These are phyloP conservation scores for Turritopsis rubra DNA, from an alignment of 30 jellyfish, hydroid and myxozoan genomes.

Conservation along the genomic window DNA sequence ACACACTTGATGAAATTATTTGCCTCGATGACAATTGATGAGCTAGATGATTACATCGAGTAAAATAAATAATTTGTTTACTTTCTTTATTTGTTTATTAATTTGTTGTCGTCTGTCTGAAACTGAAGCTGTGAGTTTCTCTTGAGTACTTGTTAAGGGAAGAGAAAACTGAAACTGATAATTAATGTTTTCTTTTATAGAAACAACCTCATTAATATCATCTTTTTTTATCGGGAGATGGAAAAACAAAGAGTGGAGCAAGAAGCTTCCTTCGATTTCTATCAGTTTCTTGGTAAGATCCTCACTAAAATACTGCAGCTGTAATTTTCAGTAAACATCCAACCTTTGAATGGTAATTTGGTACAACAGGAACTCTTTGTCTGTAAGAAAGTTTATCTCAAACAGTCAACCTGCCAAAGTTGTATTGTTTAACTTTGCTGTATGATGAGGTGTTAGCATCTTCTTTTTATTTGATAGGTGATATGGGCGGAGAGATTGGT, in stretches of 20 bases:
- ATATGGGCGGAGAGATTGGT: conserved; percentile 38
- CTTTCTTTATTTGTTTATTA: no score
- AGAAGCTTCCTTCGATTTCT: conserved; percentile 36
- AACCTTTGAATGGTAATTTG: no score
- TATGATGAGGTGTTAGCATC: no score
- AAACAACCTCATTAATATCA: conserved; percentile 4
- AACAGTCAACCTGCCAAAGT: background rate
- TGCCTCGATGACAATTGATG: background rate
- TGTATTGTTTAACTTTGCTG: background rate
- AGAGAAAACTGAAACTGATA: no score
- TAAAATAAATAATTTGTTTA: background rate
- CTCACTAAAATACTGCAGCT: background rate
- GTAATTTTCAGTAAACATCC: background rate
- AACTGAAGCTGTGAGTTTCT: background rate
- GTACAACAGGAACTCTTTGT: no score
- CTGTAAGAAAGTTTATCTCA: no score
- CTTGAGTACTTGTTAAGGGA: no score
- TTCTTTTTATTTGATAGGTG: conserved; percentile 19
- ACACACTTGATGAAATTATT: conserved; percentile 4
- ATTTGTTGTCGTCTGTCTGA: no score
- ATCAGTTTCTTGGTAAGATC: conserved; percentile 30
- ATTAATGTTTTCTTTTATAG: background rate
- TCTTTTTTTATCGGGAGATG: conserved; percentile 28
- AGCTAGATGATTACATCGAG: conserved; percentile 14
- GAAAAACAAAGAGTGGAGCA: conserved; percentile 4